Base-by-base conservation (phyloP, 2,113 vertebrate species). In the Egretta garzetta region DNA sequence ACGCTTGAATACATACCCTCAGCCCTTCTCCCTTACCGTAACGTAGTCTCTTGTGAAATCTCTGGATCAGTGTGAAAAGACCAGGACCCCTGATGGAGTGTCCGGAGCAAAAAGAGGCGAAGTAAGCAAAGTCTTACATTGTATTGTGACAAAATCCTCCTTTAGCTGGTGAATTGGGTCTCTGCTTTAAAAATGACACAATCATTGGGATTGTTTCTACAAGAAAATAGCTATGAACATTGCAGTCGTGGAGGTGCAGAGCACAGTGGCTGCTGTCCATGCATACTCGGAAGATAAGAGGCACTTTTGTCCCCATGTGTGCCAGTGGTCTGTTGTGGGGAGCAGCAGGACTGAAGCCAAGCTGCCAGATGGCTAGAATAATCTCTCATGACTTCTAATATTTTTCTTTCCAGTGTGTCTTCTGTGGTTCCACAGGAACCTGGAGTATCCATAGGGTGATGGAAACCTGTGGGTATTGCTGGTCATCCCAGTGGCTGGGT, bases 281-380 rank as follows among this genome's bases (percentile, higher is more conserved):
- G 59, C 4, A 1, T 28, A 6, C 64, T 55, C 91, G 91, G 67
- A 84, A 70, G 66, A 33, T 67, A 60, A 64, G 82, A 80, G 88
- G 49, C 73, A 37, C 66, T 94, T 77, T 17, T 84, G 56, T 96
- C 90, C 87, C 93, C 80, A 56, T 35, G 66, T 56, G 60, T 96
- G 73, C 73, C 70, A 85, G 53, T 50, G 68, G 73, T 52, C 66
- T 72, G 53, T 63, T 95, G 83, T 68, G 70, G 77, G 64, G 80
- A 96, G 41, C 72, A 85, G 84, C 1, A 37, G 74, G 60, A 81
- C 81, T 66, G 52, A 47, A 64, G 90, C 90, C 94, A 94, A 64
- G 71, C 41, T 89, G 83, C 81, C 76, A 79, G 81, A 72, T 88
- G 84, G 58, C 71, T 79, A 41, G 14, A 85, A n/a, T 72, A 77